Evolutionary conservation across 2,113 vertebrate species (phyloP).

Genomic region (Sorex araneus): DNA sequence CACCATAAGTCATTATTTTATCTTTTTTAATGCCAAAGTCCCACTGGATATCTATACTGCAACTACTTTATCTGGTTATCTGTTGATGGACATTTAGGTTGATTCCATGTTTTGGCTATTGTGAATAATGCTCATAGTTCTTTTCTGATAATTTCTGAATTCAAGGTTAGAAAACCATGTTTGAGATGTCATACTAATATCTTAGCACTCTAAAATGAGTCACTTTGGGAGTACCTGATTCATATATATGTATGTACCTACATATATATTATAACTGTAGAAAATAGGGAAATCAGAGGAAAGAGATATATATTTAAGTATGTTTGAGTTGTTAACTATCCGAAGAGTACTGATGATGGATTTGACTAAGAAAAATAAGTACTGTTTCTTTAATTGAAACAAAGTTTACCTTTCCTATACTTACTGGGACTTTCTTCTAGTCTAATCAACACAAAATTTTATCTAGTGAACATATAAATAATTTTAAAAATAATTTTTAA

Average conservation of each 20-base stretch:
- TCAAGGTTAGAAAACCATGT: too few species aligned
- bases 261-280: background rate
- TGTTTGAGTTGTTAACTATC: background rate
- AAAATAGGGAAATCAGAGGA: constrained; percentile 38
- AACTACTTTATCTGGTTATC: too few species aligned
- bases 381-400: constrained; percentile 37
- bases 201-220: background rate
- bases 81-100: too few species aligned
- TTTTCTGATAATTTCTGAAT: constrained; percentile 24
- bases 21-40: too few species aligned
- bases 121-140: too few species aligned
- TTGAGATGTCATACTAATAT: background rate
- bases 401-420: constrained; percentile 35
- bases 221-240: constrained; percentile 20
- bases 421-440: background rate
- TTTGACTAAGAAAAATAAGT: constrained; percentile 16
- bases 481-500: background rate
- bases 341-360: background rate
- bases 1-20: too few species aligned
- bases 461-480: background rate
- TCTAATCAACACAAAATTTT: background rate
- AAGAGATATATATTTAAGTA: background rate
- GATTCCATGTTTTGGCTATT: background rate
- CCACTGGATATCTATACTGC: too few species aligned
- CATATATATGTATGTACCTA: background rate